Conservation (phyloP, 2,888 invertebrate species). For the Tetragonisca angustula region DNA sequence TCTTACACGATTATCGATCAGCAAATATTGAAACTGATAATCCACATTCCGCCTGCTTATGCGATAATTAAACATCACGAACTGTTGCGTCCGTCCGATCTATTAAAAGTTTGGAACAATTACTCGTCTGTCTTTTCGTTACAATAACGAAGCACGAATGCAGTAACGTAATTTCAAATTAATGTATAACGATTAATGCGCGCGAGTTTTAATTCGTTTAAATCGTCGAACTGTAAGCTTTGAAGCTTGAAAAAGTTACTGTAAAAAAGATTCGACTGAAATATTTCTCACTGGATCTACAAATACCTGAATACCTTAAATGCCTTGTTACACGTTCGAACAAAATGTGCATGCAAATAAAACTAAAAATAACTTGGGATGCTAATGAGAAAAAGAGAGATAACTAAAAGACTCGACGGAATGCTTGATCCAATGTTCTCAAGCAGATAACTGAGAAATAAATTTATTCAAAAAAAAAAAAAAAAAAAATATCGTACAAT, state of each 20-base stretch:
- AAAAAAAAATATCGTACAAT: too few species aligned
- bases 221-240: not conserved
- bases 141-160: not conserved
- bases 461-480: not conserved
- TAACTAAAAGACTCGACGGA: not conserved
- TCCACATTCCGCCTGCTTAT: constrained; percentile 21
- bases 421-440: not conserved
- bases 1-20: constrained; percentile 25
- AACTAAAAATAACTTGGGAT: not conserved
- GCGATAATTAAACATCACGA: constrained; percentile 42
- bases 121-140: constrained; percentile 22
- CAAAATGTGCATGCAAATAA: not conserved
- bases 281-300: not conserved
- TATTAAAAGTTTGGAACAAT: constrained; percentile 26
- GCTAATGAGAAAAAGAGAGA: not conserved
- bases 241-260: not conserved
- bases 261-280: not conserved
- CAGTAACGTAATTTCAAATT: not conserved
- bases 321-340: too few species aligned
- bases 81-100: constrained; percentile 25
- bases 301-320: not conserved
- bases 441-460: not conserved
- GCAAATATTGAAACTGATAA: constrained; percentile 50
- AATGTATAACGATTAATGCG: too few species aligned
- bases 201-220: too few species aligned